Evolutionary conservation across 2,113 vertebrate species (phyloP).

Genomic region (Haplotaxodon microlepis): DNA sequence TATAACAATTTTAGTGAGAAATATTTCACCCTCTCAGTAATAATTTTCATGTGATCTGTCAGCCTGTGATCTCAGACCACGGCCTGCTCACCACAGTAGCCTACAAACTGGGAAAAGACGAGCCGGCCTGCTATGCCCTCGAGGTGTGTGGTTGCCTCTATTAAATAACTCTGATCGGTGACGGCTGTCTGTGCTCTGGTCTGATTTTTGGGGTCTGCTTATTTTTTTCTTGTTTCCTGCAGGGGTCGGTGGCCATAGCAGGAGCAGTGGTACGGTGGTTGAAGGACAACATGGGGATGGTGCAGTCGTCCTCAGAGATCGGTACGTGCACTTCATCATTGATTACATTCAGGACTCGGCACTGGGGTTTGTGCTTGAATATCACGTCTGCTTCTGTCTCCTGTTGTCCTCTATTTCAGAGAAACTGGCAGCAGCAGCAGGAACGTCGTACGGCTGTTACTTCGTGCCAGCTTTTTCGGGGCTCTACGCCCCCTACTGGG

Average conservation of each 20-base stretch:
- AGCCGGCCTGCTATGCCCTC: conserved; percentile 83
- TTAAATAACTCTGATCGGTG: not conserved
- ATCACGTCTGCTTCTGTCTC: not conserved
- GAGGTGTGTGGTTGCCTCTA: conserved; percentile 68
- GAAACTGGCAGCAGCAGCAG: conserved; percentile 84
- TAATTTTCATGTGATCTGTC: not conserved
- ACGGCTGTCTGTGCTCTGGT: not conserved
- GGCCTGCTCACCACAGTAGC: conserved; percentile 93
- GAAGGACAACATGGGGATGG: conserved; percentile 93
- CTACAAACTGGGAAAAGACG: conserved; percentile 88
- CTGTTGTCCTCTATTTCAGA: conserved; percentile 66
- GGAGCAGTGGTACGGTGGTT: conserved; percentile 93
- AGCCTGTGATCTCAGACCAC: conserved; percentile 86
- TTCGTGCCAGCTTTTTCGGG: conserved; percentile 98
- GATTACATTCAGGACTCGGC: fast-evolving
- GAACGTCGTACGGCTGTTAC: conserved; percentile 94
- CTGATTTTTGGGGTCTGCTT: not conserved
- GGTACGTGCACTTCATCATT: conserved; percentile 61
- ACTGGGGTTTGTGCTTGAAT: not conserved
- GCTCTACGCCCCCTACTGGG: conserved; percentile 97
- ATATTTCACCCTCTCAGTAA: not conserved
- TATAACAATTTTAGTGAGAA: not conserved
- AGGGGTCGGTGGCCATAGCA: conserved; percentile 97
- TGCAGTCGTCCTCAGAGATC: conserved; percentile 79
- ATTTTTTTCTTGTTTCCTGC: not conserved